Evolutionary conservation across 2,888 invertebrate genomes (phyloP).

Genomic region (Psococerastis gibbosa): DNA sequence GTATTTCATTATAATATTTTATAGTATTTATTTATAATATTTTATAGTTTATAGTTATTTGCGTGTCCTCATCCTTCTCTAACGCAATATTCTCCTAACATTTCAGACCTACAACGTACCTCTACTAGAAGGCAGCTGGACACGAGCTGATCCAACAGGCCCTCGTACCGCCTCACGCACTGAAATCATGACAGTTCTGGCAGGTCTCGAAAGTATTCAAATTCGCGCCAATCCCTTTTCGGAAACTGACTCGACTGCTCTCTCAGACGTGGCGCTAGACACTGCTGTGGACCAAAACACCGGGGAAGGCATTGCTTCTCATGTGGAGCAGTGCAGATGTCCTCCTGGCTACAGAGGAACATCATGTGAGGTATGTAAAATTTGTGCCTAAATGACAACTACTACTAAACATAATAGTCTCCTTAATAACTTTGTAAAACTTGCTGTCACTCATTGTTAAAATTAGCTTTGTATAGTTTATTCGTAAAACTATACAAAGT

Average conservation of each 20-base stretch:
- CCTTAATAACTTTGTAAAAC: no score
- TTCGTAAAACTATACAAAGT: no score
- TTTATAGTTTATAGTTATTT: not conserved
- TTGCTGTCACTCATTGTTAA: no score
- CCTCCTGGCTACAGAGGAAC: constrained; percentile 62
- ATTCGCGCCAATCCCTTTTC: constrained; percentile 59
- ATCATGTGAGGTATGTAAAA: constrained; percentile 48
- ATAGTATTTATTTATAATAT: no score
- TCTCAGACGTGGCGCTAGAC: constrained; percentile 75
- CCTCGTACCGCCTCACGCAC: constrained; percentile 45
- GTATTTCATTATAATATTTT: no score
- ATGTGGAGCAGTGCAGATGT: constrained; percentile 75
- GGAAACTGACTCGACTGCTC: constrained; percentile 40
- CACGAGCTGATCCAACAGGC: constrained; percentile 30
- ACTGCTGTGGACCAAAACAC: constrained; percentile 51
- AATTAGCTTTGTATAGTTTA: no score
- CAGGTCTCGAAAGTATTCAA: constrained; percentile 62
- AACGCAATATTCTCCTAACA: no score
- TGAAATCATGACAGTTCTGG: constrained; percentile 68
- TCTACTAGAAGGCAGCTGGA: constrained; percentile 46
- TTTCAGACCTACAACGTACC: constrained; percentile 40
- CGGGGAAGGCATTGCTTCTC: constrained; percentile 41
- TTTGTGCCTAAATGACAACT: no score
- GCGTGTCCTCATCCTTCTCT: constrained; percentile 11
- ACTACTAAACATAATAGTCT: no score